Evolutionary conservation across 2,797 vertebrate genomes (phyloP).

Genomic region (Sternotherus odoratus): DNA sequence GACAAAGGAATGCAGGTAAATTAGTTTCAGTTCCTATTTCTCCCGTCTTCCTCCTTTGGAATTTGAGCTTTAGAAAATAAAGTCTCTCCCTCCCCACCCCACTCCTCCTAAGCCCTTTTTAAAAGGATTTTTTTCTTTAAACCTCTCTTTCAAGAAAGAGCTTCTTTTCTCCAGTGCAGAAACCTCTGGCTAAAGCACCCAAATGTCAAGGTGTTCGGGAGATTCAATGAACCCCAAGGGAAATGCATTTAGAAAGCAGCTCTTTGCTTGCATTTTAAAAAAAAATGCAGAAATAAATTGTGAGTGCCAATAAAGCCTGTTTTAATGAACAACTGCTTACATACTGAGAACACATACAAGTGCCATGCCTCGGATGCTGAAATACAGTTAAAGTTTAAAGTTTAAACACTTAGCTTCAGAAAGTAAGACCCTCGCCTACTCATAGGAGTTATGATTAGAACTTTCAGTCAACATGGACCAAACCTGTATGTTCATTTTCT

Average conservation of each 20-base stretch:
- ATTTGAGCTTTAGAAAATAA: conserved; percentile 79
- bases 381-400: conserved; percentile 78
- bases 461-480: conserved; percentile 39
- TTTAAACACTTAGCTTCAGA: conserved; percentile 69
- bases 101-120: conserved; percentile 40
- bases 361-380: conserved; percentile 64
- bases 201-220: conserved; percentile 54
- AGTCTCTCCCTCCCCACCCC: conserved; percentile 38
- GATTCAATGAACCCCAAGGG: conserved; percentile 60
- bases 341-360: conserved; percentile 36
- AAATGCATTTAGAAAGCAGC: conserved; percentile 33
- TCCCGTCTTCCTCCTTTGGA: conserved; percentile 74
- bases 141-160: conserved; percentile 65
- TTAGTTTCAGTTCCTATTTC: conserved; percentile 78
- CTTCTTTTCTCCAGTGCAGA: conserved; percentile 66
- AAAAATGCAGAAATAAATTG: conserved; percentile 61
- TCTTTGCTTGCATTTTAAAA: conserved; percentile 29
- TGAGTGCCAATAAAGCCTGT: conserved; percentile 55
- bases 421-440: not conserved
- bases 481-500: conserved; percentile 68
- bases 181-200: conserved; percentile 62
- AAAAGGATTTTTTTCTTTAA: conserved; percentile 60
- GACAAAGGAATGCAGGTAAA: conserved; percentile 83
- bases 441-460: not conserved
- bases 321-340: conserved; percentile 75